Conservation (phyloP, 2,113 vertebrate genomes). For the Pitta sordida region DNA sequence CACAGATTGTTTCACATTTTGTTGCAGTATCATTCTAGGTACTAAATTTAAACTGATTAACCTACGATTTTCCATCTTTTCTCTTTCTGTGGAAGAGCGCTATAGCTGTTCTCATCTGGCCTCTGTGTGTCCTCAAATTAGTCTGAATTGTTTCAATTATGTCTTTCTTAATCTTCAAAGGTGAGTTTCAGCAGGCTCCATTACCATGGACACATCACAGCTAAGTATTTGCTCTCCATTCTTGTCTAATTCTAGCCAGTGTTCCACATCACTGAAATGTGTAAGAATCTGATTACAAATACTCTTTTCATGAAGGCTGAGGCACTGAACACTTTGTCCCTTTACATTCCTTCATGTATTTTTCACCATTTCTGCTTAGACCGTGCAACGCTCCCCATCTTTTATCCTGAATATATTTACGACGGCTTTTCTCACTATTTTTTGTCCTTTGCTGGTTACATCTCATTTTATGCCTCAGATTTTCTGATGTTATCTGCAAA, state of each 20-base stretch:
- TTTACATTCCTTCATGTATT: background rate
- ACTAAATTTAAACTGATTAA: background rate
- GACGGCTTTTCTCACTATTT: constrained; percentile 8
- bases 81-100: background rate
- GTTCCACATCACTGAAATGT: background rate
- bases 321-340: background rate
- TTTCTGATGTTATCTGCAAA: constrained; percentile 14
- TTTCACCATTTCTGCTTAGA: background rate
- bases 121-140: background rate
- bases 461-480: background rate
- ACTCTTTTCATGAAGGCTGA: background rate
- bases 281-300: background rate
- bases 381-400: background rate
- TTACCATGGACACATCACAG: accelerated
- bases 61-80: background rate
- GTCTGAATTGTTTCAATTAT: background rate
- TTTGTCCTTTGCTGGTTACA: background rate
- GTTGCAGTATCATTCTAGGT: background rate
- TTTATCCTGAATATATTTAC: background rate
- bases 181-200: background rate
- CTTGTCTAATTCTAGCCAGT: background rate
- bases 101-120: background rate
- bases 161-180: constrained; percentile 6
- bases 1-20: background rate
- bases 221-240: background rate